Evolutionary conservation across 2,797 vertebrate species (phyloP).

Genomic region (Zalophus californianus): DNA sequence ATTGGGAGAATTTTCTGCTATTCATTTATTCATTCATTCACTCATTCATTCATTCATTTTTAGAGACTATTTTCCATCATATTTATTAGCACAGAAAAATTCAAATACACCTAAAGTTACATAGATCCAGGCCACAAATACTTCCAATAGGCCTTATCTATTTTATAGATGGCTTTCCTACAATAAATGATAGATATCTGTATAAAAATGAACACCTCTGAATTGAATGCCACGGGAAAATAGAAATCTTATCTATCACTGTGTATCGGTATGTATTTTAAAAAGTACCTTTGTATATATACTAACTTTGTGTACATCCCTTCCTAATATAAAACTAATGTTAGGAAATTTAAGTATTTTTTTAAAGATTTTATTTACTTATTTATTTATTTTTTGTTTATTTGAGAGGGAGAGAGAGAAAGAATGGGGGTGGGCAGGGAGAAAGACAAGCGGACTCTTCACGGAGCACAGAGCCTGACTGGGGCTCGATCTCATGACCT

Average conservation of each 20-base stretch:
- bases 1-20: neutral
- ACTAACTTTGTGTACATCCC: neutral
- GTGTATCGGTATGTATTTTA: neutral
- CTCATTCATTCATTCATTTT: neutral
- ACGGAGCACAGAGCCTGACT: neutral
- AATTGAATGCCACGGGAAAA: neutral
- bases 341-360: neutral
- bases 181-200: neutral
- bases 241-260: neutral
- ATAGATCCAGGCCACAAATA: neutral
- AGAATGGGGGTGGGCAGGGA: no score
- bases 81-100: neutral
- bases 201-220: neutral
- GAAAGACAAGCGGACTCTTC: neutral
- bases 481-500: neutral
- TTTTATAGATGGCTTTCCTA: neutral
- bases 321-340: neutral
- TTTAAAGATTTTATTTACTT: neutral
- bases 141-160: neutral
- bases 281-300: neutral
- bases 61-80: neutral
- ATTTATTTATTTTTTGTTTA: neutral
- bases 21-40: neutral
- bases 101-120: neutral
- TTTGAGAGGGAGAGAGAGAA: neutral